A percentile compares a stretch with the other conserved stretches of the same genome.
These are phyloP conservation scores for Nudaria mundana DNA, from an alignment of 2,888 invertebrate species.

Conservation along the genomic window DNA sequence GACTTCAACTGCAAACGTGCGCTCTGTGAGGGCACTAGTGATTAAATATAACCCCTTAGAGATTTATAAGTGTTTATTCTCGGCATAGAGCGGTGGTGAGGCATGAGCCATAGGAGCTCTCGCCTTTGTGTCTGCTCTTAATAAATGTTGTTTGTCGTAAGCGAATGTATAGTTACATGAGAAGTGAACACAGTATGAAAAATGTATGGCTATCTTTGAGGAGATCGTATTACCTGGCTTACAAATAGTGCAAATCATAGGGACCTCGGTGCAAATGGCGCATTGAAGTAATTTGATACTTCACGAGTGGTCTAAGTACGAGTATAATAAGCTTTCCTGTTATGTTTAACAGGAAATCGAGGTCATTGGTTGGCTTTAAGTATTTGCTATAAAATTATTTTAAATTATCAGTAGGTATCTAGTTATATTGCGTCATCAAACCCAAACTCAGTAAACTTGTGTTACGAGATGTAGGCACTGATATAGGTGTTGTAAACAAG, in stretches of 20 bases:
- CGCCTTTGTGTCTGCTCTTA: conserved; percentile 55
- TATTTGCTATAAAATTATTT: too few relatives aligned
- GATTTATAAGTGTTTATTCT: conserved; percentile 79
- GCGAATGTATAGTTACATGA: conserved; percentile 60
- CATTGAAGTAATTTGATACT: not conserved
- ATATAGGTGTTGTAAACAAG: too few relatives aligned
- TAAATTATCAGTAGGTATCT: too few relatives aligned
- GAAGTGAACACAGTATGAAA: conserved; percentile 52
- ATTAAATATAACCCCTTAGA: conserved; percentile 72
- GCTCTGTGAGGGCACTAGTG: conserved; percentile 64
- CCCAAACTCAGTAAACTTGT: too few relatives aligned
- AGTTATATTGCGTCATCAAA: too few relatives aligned
- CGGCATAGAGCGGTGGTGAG: conserved; percentile 38
- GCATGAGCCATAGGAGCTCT: conserved; percentile 36
- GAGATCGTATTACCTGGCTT: conserved; percentile 37
- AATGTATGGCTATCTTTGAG: conserved; percentile 47
- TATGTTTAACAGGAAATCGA: not conserved
- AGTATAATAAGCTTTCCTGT: not conserved
- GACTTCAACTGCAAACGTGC: conserved; percentile 66
- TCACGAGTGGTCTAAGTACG: not conserved
- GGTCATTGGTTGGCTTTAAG: not conserved
- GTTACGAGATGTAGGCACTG: too few relatives aligned
- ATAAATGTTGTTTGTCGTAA: conserved; percentile 68
- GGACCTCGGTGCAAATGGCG: conserved; percentile 2
- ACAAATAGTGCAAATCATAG: conserved; percentile 36